These are phyloP conservation scores for Axinella damicornis DNA, from an alignment of 37 sponge, comb jelly and placozoan genomes.

Conservation along the genomic window DNA sequence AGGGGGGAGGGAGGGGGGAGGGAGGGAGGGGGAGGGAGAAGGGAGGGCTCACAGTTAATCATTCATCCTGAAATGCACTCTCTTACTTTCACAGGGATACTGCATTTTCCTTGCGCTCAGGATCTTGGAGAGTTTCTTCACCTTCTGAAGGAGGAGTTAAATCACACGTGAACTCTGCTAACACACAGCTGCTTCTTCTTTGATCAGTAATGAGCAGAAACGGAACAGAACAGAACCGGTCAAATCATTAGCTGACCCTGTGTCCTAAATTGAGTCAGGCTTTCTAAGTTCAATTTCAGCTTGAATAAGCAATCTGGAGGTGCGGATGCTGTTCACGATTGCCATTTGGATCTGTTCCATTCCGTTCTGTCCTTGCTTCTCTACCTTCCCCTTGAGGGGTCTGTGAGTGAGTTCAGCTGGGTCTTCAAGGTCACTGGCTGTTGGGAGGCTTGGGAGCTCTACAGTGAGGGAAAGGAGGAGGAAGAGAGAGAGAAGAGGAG, in stretches of 20 bases:
- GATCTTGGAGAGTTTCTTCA: constrained; percentile 19
- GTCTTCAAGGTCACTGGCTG: background rate
- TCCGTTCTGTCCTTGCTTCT: too few relatives aligned
- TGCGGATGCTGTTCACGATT: too few relatives aligned
- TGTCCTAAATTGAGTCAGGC: too few relatives aligned
- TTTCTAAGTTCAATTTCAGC: too few relatives aligned
- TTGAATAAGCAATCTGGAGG: too few relatives aligned
- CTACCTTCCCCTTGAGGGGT: too few relatives aligned
- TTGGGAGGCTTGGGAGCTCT: background rate
- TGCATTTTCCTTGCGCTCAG: background rate
- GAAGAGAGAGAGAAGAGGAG: background rate
- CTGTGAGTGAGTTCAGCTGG: background rate
- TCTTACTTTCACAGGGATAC: background rate
- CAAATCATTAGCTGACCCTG: too few relatives aligned
- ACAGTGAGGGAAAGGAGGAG: background rate
- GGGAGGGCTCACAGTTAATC: too few relatives aligned
- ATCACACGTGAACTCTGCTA: background rate
- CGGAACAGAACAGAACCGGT: too few relatives aligned
- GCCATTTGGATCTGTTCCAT: too few relatives aligned
- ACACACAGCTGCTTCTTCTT: too few relatives aligned
- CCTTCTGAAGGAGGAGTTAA: background rate
- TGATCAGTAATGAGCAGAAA: too few relatives aligned
- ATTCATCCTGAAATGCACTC: background rate
- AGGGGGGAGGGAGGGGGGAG: background rate
- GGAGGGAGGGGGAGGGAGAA: background rate